These are phyloP conservation scores for Ferdinandea cuprea DNA, from an alignment of 2,888 invertebrate species.

Conservation along the genomic window DNA sequence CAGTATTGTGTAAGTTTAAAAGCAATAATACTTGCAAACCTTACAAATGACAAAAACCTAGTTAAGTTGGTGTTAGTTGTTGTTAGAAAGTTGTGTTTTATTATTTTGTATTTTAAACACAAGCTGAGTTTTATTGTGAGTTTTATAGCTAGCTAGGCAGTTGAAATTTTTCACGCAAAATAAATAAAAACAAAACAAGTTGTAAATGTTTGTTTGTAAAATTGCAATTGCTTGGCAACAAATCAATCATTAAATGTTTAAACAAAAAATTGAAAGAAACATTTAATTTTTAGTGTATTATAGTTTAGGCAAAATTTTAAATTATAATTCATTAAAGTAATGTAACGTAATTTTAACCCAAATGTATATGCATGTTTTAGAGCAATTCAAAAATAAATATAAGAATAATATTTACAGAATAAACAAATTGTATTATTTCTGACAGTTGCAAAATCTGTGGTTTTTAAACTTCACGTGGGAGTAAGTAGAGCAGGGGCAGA, in stretches of 20 bases:
- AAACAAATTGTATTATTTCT: not conserved
- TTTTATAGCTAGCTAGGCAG: too few relatives aligned
- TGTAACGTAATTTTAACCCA: slow-evolving; percentile 29
- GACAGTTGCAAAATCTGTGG: too few relatives aligned
- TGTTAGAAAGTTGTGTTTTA: not conserved
- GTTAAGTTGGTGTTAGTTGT: slow-evolving; percentile 27
- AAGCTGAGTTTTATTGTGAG: too few relatives aligned
- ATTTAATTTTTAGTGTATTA: not conserved
- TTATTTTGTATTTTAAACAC: not conserved
- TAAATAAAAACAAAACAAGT: not conserved
- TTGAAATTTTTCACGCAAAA: not conserved
- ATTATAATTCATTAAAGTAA: slow-evolving; percentile 14
- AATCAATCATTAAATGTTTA: not conserved
- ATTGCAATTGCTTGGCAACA: not conserved
- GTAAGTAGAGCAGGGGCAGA: too few relatives aligned
- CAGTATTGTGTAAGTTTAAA: not conserved
- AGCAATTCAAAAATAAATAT: slow-evolving; percentile 58
- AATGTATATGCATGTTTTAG: slow-evolving; percentile 66
- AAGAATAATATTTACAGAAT: slow-evolving; percentile 48
- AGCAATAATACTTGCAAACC: slow-evolving; percentile 9
- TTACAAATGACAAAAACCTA: slow-evolving; percentile 6
- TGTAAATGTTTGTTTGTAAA: not conserved
- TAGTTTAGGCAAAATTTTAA: slow-evolving; percentile 29
- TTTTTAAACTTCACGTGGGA: too few relatives aligned
- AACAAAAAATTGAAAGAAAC: not conserved